Base-by-base conservation (phyloP, 2,113 vertebrate genomes). In the Brachyhypopomus gauderio region DNA sequence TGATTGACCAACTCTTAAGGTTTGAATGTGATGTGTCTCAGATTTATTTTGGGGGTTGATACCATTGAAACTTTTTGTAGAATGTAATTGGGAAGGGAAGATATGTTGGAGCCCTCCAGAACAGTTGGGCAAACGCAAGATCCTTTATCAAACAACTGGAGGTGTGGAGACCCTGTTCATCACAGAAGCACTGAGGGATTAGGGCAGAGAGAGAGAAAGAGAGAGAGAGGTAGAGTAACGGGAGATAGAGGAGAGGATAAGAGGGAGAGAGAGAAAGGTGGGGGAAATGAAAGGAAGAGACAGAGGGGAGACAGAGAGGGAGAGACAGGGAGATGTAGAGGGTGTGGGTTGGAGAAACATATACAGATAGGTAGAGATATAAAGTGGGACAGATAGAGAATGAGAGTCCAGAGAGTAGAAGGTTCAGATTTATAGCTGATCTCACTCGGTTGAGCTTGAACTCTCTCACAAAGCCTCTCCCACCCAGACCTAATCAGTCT, bases 141-240 rank as follows among this genome's bases (percentile, higher is more conserved):
- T n/a, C 69, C 78, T 83, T 83, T 74, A 83, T 78, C 75, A 77
- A n/a, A 30, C 59, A 48, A 62, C 81, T 66, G 75, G 81, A 64
- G 58, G 25, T 36, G 66, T 82, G 69, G 75, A 36, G 36, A 66
- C 71, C 48, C 45, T 58, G 45, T 41, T 72, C 19, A 72, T 75
- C 79, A 59, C 63, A 69, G 79, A 45, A 55, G 72, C 69, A 69
- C 73, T 38, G 64, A 82, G 76, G 83, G 79, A 85, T 85, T 82
- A 79, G 27, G 58, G 76, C 76, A 75, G 64, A 55, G 52, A 59
- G 72, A 64, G 7, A 16, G 3, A 59, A 11, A 66, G 34, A 41
- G 1, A 1, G 38, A 20, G 20, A 52, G 30, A 30, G 30, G 3
- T 1, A 59, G n/a, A 36, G 23, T 48, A 20, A 25, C 11, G 48